These are phyloP conservation scores for Carterocephalus palaemon DNA, from an alignment of 2,888 invertebrate species.

Conservation along the genomic window DNA sequence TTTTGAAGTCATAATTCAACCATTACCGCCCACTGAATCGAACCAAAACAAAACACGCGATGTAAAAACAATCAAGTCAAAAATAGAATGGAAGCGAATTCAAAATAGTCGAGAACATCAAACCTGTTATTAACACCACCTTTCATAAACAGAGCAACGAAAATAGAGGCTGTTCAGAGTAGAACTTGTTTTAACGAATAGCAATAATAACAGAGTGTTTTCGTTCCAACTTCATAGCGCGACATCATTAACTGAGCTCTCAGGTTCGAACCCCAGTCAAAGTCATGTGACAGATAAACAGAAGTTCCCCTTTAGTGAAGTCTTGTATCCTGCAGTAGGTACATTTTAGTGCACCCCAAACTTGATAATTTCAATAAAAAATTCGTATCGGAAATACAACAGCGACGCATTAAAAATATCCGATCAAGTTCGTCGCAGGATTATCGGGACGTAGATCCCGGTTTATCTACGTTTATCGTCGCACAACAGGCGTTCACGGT, in stretches of 20 bases:
- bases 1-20: slow-evolving; percentile 12
- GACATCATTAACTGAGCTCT: too few relatives aligned
- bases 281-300: too few relatives aligned
- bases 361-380: slow-evolving; percentile 16
- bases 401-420: slow-evolving; percentile 42
- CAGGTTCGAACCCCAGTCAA: too few relatives aligned
- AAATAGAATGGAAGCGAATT: slow-evolving; percentile 12
- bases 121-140: slow-evolving; percentile 21
- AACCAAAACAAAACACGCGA: slow-evolving; percentile 16
- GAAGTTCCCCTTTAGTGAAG: too few relatives aligned
- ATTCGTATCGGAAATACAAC: slow-evolving; percentile 20
- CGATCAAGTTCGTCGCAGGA: slow-evolving; percentile 42
- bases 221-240: too few relatives aligned
- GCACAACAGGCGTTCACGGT: slow-evolving; percentile 54
- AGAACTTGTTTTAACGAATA: slow-evolving; percentile 2
- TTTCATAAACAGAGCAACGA: slow-evolving; percentile 15
- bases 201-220: not conserved
- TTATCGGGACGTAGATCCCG: slow-evolving; percentile 58
- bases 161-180: slow-evolving; percentile 8
- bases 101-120: slow-evolving; percentile 9
- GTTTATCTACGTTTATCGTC: slow-evolving; percentile 70
- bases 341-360: too few relatives aligned
- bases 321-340: too few relatives aligned
- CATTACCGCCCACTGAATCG: slow-evolving; percentile 17
- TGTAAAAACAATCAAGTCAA: slow-evolving; percentile 15